phyloP scores from a whole-genome alignment of 1,140 invertebrate species.

The Drosophila jambulina region DNA sequence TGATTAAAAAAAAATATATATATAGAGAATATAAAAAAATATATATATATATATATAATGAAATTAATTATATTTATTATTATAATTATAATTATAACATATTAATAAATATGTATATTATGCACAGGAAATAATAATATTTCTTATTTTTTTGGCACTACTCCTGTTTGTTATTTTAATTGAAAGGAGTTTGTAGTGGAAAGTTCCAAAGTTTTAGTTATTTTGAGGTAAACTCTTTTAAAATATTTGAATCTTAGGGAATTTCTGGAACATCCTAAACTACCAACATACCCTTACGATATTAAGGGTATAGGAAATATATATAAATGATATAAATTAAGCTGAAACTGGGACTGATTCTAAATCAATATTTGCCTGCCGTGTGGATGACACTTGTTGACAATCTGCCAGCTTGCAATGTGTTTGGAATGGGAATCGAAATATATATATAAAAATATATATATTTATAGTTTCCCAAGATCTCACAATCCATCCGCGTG shows the following conservation, averaged over 20 bases:
- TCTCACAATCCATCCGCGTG: constrained; percentile 55
- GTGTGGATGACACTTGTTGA: constrained; percentile 1
- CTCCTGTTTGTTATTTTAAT: not conserved
- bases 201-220: not conserved
- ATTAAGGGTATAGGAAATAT: not conserved
- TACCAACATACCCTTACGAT: not conserved
- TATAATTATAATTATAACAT: not conserved
- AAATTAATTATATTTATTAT: too few species aligned
- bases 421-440: not conserved
- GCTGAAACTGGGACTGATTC: not conserved
- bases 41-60: too few species aligned
- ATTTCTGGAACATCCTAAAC: not conserved
- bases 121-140: not conserved
- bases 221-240: not conserved
- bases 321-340: not conserved
- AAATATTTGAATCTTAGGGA: not conserved
- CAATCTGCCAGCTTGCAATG: constrained; percentile 2
- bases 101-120: not conserved
- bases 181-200: not conserved
- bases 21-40: too few species aligned
- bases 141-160: not conserved
- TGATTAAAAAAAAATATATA: not conserved
- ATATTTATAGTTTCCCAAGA: not conserved
- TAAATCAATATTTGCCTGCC: not conserved
- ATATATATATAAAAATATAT: not conserved